Evolutionary conservation across 1,140 invertebrate species (phyloP).

Genomic region (Portunus trituberculatus): DNA sequence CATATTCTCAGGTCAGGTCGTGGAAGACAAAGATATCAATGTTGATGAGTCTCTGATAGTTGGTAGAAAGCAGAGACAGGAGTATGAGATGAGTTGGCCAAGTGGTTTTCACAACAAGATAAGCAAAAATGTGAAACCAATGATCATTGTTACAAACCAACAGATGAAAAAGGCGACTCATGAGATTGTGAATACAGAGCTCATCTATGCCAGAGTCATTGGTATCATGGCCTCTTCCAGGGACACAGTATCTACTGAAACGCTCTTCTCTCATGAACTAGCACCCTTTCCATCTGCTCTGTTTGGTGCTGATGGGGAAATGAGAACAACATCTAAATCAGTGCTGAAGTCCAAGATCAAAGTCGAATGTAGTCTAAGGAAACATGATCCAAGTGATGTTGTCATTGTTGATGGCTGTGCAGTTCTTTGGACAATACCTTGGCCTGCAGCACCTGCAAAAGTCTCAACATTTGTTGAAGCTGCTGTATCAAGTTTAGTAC

Average conservation of each 20-base stretch:
- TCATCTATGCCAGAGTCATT: conserved; percentile 35
- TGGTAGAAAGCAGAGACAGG: conserved; percentile 19
- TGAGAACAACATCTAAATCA: conserved; percentile 30
- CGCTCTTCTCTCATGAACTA: conserved; percentile 43
- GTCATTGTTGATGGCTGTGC: conserved; percentile 51
- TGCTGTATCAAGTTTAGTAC: conserved; percentile 33
- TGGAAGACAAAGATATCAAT: conserved; percentile 33
- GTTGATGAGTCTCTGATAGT: conserved; percentile 36
- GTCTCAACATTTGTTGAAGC: conserved; percentile 31
- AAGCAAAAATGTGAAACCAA: conserved; percentile 33
- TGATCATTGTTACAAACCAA: neutral
- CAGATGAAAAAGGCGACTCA: neutral
- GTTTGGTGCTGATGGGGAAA: neutral
- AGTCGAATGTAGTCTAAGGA: neutral
- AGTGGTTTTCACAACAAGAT: conserved; percentile 32
- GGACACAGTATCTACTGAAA: conserved; percentile 32
- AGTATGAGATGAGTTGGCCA: conserved; percentile 41
- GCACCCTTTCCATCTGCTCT: conserved; percentile 18
- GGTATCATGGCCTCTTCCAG: conserved; percentile 43
- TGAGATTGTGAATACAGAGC: conserved; percentile 26
- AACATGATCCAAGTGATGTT: neutral
- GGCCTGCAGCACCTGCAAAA: conserved; percentile 39
- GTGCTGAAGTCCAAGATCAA: conserved; percentile 31
- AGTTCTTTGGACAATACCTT: conserved; percentile 42
- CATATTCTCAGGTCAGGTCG: conserved; percentile 35